phyloP scores from a whole-genome alignment of 2,888 invertebrate species.

The Acleris laterana region DNA sequence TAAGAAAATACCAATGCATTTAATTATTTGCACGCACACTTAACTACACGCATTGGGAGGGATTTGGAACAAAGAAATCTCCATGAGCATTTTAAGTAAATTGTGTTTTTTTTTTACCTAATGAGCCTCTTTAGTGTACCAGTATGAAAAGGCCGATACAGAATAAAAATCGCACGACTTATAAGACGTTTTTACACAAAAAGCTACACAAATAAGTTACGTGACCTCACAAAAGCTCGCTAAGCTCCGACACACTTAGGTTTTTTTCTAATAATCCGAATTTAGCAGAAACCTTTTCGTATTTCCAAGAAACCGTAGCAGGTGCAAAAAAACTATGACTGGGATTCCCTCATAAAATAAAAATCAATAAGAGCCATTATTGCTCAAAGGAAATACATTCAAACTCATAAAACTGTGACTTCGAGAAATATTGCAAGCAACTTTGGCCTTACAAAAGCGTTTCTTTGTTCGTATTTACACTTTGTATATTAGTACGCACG shows the following conservation, averaged over 20 bases:
- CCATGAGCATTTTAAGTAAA: no score
- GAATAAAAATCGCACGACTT: background rate
- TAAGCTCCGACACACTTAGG: slow-evolving; percentile 26
- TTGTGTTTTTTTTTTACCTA: no score
- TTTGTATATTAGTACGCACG: slow-evolving; percentile 23
- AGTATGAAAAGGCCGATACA: no score
- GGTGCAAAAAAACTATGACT: slow-evolving; percentile 20
- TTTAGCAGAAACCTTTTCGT: slow-evolving; percentile 21
- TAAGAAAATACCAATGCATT: no score
- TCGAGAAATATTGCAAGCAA: slow-evolving; percentile 14
- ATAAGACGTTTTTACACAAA: background rate
- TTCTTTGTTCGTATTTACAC: slow-evolving; percentile 17
- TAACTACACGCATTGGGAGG: no score
- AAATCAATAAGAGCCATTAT: slow-evolving; percentile 13
- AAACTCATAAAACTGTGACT: background rate
- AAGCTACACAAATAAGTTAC: slow-evolving; percentile 10
- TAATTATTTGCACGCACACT: no score
- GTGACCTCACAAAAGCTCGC: slow-evolving; percentile 22
- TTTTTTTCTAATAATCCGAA: slow-evolving; percentile 6
- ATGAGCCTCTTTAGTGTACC: no score
- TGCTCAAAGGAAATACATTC: background rate
- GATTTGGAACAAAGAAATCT: no score
- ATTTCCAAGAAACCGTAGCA: slow-evolving; percentile 25
- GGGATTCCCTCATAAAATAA: slow-evolving; percentile 22
- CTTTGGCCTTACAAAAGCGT: slow-evolving; percentile 9